Evolutionary conservation across 2,888 invertebrate genomes (phyloP).

Genomic region (Pristionchus exspectatus): DNA sequence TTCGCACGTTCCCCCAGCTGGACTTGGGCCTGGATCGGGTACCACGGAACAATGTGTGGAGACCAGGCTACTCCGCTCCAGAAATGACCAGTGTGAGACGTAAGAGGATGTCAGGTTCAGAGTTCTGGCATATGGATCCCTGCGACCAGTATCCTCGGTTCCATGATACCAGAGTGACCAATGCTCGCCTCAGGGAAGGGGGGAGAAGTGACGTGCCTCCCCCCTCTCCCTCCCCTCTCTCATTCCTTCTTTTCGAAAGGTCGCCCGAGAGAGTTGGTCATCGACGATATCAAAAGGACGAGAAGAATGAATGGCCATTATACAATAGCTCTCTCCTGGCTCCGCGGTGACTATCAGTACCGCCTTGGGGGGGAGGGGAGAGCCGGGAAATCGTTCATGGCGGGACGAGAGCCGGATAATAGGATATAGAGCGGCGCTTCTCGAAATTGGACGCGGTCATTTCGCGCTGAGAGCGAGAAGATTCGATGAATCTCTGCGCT

Average conservation of each 20-base stretch:
- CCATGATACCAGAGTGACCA: neutral
- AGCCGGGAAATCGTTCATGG: neutral
- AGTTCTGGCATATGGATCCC: too few relatives aligned
- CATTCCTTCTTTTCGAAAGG: neutral
- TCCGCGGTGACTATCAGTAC: neutral
- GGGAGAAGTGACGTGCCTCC: constrained; percentile 10
- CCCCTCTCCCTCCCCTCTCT: neutral
- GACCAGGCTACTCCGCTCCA: too few relatives aligned
- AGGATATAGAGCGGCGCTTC: neutral
- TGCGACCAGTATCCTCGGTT: neutral
- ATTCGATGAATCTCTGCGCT: neutral
- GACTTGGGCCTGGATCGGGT: neutral
- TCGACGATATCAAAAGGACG: neutral
- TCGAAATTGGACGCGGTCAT: constrained; percentile 19
- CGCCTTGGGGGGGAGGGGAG: neutral
- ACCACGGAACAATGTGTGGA: too few relatives aligned
- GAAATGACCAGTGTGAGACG: neutral
- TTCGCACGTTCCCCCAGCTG: neutral
- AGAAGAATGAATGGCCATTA: constrained; percentile 28
- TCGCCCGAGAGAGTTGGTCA: constrained; percentile 13
- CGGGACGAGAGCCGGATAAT: neutral
- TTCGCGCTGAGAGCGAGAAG: neutral
- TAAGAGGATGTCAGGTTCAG: neutral
- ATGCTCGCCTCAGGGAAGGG: neutral
- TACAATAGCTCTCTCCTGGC: constrained; percentile 1